phyloP scores from a whole-genome alignment of 2,797 vertebrate genomes.

The Borostomias antarcticus region DNA sequence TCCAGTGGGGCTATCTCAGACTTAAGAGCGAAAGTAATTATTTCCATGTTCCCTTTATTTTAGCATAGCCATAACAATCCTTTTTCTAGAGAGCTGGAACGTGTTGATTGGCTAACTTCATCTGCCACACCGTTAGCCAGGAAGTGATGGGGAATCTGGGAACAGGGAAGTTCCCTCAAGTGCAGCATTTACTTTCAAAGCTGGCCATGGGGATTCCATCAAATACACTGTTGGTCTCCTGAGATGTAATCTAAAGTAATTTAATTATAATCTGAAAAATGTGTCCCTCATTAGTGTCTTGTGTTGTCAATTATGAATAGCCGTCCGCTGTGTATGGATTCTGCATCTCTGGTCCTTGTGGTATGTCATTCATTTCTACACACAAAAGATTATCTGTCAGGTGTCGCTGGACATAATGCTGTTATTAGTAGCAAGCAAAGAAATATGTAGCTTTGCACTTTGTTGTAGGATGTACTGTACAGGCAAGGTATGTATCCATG shows the following conservation, averaged over 20 bases:
- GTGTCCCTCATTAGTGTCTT: conserved; percentile 16
- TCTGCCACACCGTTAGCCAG: conserved; percentile 13
- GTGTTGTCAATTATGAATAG: conserved; percentile 6
- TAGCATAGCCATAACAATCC: conserved; percentile 33
- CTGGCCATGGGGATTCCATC: conserved; percentile 21
- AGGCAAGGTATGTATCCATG: background rate
- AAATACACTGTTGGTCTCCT: conserved; percentile 13
- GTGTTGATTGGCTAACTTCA: conserved; percentile 17
- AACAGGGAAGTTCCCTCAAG: conserved; percentile 4
- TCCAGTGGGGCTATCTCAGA: conserved; percentile 27
- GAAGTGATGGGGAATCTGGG: conserved; percentile 3
- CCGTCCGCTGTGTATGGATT: background rate
- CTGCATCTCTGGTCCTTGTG: background rate
- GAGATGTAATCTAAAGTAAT: conserved; percentile 21
- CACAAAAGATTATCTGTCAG: background rate
- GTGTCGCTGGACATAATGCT: conserved; percentile 5
- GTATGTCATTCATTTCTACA: conserved; percentile 15
- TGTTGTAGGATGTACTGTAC: too few species aligned
- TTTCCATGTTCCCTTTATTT: conserved; percentile 21
- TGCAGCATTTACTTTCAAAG: conserved; percentile 14
- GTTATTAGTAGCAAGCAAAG: background rate
- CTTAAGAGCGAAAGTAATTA: conserved; percentile 21
- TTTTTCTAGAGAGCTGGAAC: conserved; percentile 12
- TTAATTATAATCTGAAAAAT: conserved; percentile 33
- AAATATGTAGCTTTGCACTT: conserved; percentile 7